These are phyloP conservation scores for Hiodon alosoides DNA, from an alignment of 2,113 vertebrate genomes.

Conservation along the genomic window DNA sequence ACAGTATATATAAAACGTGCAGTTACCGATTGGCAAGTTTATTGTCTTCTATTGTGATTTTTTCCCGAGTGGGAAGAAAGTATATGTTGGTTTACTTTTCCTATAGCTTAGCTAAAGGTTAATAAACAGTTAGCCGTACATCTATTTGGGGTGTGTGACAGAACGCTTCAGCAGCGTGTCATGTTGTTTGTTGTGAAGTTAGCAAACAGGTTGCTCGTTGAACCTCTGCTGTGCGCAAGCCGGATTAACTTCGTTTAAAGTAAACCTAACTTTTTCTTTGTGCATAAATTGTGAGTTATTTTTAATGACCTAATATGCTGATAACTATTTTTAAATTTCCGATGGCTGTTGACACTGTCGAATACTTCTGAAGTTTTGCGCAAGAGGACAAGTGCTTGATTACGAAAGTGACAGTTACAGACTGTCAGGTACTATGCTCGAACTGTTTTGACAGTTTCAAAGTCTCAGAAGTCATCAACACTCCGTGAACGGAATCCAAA, in stretches of 20 bases:
- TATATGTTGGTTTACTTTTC: neutral
- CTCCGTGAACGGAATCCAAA: too few species aligned
- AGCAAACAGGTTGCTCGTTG: neutral
- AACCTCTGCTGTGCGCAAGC: neutral
- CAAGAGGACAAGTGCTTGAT: neutral
- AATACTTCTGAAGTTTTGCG: neutral
- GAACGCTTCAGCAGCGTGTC: neutral
- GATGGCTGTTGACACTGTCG: neutral
- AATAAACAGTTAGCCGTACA: neutral
- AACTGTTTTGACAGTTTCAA: too few species aligned
- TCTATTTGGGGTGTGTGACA: conserved; percentile 11
- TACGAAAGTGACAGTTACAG: neutral
- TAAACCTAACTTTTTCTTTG: neutral
- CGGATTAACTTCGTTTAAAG: neutral
- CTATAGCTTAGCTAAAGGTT: neutral
- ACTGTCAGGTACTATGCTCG: neutral
- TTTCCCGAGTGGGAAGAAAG: neutral
- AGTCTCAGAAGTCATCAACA: too few species aligned
- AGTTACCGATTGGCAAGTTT: conserved; percentile 28
- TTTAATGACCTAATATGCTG: too few species aligned
- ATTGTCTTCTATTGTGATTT: neutral
- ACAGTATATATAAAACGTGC: neutral
- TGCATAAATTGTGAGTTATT: neutral
- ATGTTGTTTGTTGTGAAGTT: conserved; percentile 14
- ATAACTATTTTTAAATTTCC: too few species aligned